A percentile compares a stretch with the other conserved stretches of the same genome.
Evolutionary conservation across 2,888 invertebrate species (phyloP).

Genomic region (Uropetala carovei): DNA sequence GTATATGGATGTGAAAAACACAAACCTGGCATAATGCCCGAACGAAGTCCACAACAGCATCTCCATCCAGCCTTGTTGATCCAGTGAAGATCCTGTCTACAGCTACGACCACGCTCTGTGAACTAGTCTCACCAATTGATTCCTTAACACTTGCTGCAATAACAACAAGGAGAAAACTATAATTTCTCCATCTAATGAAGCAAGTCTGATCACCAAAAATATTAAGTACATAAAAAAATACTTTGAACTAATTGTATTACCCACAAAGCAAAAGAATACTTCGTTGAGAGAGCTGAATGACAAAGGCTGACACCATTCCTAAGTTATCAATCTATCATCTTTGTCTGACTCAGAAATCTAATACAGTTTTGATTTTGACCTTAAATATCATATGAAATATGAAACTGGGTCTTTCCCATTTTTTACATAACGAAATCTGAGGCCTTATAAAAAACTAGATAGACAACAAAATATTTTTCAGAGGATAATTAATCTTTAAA

Average conservation of each 20-base stretch:
- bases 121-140: slow-evolving; percentile 98
- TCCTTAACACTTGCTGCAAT: slow-evolving; percentile 91
- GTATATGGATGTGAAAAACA: slow-evolving; percentile 67
- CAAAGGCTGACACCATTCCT: too few relatives aligned
- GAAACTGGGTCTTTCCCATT: too few relatives aligned
- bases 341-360: too few relatives aligned
- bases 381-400: too few relatives aligned
- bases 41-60: slow-evolving; percentile 99
- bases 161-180: slow-evolving; percentile 62
- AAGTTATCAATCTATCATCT: too few relatives aligned
- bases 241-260: not conserved
- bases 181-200: not conserved
- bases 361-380: too few relatives aligned
- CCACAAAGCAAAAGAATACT: not conserved
- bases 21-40: slow-evolving; percentile 93
- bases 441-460: too few relatives aligned
- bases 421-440: too few relatives aligned
- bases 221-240: not conserved
- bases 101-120: slow-evolving; percentile 99
- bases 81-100: slow-evolving; percentile 98
- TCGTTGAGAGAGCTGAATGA: too few relatives aligned
- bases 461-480: too few relatives aligned
- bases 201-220: not conserved
- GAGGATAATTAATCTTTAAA: too few relatives aligned
- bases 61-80: slow-evolving; percentile 95